A percentile compares a stretch with the other conserved stretches of the same genome.
Evolutionary conservation across 2,888 invertebrate species (phyloP).

Genomic region (Torymus tubicola): DNA sequence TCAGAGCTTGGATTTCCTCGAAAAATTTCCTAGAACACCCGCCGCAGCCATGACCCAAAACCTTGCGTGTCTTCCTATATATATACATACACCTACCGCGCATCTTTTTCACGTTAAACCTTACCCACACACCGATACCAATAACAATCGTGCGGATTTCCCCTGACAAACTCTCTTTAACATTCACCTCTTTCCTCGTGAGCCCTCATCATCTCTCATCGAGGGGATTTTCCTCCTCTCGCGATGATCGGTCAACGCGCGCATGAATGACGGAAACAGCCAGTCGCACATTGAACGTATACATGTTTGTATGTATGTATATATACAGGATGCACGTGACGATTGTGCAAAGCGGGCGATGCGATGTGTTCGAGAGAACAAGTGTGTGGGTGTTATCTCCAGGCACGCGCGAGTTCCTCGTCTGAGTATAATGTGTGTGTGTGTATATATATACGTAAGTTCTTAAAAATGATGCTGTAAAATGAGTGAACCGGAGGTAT

Average conservation of each 20-base stretch:
- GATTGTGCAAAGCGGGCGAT: conserved; percentile 67
- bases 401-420: not conserved
- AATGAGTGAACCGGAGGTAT: conserved; percentile 3
- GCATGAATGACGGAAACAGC: conserved; percentile 61
- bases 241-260: conserved; percentile 58
- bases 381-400: conserved; percentile 49
- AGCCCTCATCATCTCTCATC: not conserved
- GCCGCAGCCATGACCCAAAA: no score
- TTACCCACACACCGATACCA: no score
- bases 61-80: no score
- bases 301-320: no score
- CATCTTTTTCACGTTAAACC: no score
- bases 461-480: conserved; percentile 40
- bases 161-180: not conserved
- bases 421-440: no score
- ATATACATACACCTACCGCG: no score
- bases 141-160: no score
- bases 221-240: conserved; percentile 9
- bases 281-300: no score
- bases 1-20: no score
- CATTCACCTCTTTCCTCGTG: not conserved
- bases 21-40: no score
- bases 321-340: conserved; percentile 72
- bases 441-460: not conserved
- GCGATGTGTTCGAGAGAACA: conserved; percentile 12